Percentiles rank a stretch among this genome's conserved stretches.
phyloP scores from a whole-genome alignment of 2,797 vertebrate genomes.

The Fringilla coelebs region DNA sequence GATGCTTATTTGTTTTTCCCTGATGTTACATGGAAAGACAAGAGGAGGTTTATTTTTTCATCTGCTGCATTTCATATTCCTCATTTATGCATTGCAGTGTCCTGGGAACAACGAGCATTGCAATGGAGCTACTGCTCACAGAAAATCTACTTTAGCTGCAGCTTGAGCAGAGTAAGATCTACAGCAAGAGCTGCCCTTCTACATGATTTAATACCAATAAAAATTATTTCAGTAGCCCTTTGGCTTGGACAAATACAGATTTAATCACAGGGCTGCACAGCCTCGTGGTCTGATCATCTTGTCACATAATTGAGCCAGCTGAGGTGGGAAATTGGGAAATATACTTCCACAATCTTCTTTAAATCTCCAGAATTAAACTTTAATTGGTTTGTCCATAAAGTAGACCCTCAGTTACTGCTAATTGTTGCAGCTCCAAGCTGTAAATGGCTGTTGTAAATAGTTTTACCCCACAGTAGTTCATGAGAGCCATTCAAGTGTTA shows the following conservation, averaged over 20 bases:
- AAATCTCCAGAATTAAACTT: background rate
- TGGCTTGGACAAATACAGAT: background rate
- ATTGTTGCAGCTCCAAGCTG: background rate
- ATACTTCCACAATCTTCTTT: background rate
- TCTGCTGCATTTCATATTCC: slow-evolving; percentile 3
- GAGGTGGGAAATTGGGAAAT: background rate
- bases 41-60: background rate
- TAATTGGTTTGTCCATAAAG: background rate
- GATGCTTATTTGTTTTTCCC: background rate
- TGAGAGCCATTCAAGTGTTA: background rate
- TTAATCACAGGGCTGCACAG: background rate
- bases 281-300: background rate
- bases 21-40: background rate
- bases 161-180: background rate
- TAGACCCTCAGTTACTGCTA: background rate
- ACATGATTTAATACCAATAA: background rate
- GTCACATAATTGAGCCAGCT: background rate
- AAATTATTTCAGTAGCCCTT: background rate
- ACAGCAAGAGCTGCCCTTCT: background rate
- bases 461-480: background rate
- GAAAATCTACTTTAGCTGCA: background rate
- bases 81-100: background rate
- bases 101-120: slow-evolving; percentile 26
- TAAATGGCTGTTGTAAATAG: background rate
- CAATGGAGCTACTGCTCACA: background rate